These are phyloP conservation scores for Melanophora roralis DNA, from an alignment of 2,888 invertebrate genomes.

Conservation along the genomic window DNA sequence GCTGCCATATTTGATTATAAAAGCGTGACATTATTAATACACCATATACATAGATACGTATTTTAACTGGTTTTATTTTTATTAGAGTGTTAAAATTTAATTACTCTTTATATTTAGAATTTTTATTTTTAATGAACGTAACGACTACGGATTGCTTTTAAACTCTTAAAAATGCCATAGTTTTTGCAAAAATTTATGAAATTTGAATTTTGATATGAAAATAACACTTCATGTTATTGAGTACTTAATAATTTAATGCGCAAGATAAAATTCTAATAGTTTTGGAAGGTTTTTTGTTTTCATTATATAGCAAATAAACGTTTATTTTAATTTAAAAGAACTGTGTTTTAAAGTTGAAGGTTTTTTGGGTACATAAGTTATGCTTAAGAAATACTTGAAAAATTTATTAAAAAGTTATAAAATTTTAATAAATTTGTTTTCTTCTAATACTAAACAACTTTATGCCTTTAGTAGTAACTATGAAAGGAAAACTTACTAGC, in stretches of 20 bases:
- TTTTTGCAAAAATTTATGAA: neutral
- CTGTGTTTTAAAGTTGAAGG: too few relatives aligned
- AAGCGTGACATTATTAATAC: constrained; percentile 52
- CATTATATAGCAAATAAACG: too few relatives aligned
- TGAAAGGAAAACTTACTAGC: too few relatives aligned
- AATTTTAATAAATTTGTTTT: too few relatives aligned
- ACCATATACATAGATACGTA: neutral
- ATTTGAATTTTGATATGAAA: neutral
- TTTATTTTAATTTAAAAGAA: too few relatives aligned
- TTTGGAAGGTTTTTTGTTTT: too few relatives aligned
- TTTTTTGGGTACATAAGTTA: too few relatives aligned
- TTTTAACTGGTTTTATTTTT: constrained; percentile 29
- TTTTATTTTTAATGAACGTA: neutral
- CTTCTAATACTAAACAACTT: too few relatives aligned
- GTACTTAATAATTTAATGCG: neutral
- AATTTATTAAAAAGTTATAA: too few relatives aligned
- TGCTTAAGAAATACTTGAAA: too few relatives aligned
- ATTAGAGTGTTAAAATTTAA: constrained; percentile 37
- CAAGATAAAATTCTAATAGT: too few relatives aligned
- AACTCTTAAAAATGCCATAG: neutral
- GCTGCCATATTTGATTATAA: constrained; percentile 26
- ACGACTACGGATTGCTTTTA: neutral
- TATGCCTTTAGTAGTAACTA: too few relatives aligned
- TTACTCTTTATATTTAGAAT: constrained; percentile 12
- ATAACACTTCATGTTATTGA: neutral